Conservation (phyloP, 2,797 vertebrate species). For the Sebastes oblongus region DNA sequence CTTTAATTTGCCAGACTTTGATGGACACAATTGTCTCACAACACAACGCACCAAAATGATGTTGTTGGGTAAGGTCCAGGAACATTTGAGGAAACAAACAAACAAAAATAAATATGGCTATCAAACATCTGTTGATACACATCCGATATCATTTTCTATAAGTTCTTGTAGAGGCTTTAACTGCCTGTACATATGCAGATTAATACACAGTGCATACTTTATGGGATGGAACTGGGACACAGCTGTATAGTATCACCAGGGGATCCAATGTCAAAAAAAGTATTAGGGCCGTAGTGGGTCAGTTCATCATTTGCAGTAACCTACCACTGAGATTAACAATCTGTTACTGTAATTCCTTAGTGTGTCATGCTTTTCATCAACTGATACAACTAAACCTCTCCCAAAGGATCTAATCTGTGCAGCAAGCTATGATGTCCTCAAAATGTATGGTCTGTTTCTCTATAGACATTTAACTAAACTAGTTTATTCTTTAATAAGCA, state of each 20-base stretch:
- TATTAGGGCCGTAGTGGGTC: slow-evolving; percentile 4
- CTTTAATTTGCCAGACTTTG: neutral
- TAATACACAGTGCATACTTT: slow-evolving; percentile 4
- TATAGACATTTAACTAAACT: neutral
- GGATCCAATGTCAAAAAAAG: neutral
- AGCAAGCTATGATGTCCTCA: slow-evolving; percentile 1
- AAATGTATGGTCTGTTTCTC: neutral
- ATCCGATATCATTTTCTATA: neutral
- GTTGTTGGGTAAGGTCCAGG: too few species aligned
- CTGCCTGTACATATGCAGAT: neutral
- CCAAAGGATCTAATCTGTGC: neutral
- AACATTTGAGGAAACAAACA: too few species aligned
- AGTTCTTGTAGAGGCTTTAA: neutral
- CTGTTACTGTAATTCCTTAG: slow-evolving; percentile 8
- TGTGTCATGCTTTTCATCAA: neutral
- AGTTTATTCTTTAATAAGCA: neutral
- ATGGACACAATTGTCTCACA: too few species aligned
- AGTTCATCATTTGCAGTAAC: slow-evolving; percentile 35
- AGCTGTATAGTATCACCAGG: neutral
- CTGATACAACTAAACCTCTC: slow-evolving; percentile 1
- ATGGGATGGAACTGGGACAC: slow-evolving; percentile 28
- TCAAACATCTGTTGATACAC: too few species aligned
- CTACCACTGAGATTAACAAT: slow-evolving; percentile 21
- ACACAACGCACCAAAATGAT: too few species aligned
- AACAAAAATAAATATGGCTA: too few species aligned